These are phyloP conservation scores for Meiosimyza platycephala DNA, from an alignment of 2,888 invertebrate species.

Conservation along the genomic window DNA sequence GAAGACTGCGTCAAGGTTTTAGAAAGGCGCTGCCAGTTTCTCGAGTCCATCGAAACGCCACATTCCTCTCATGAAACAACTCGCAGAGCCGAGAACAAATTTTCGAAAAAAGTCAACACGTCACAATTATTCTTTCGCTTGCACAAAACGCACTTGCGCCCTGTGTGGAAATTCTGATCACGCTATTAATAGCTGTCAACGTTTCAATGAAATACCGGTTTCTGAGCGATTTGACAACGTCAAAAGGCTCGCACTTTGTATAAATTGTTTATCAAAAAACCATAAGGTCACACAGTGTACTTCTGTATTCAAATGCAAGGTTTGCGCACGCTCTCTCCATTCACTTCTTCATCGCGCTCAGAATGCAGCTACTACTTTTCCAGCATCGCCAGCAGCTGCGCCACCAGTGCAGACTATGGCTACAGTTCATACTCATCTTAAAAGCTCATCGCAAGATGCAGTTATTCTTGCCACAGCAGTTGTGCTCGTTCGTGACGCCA, in stretches of 20 bases:
- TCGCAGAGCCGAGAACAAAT: constrained; percentile 11
- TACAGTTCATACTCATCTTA: neutral
- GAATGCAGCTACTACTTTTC: neutral
- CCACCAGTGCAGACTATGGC: too few species aligned
- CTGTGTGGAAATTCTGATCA: constrained; percentile 26
- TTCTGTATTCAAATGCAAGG: constrained; percentile 19
- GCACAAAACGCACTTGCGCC: constrained; percentile 10
- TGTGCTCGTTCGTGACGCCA: constrained; percentile 34
- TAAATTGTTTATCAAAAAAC: constrained; percentile 23
- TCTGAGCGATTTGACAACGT: constrained; percentile 18
- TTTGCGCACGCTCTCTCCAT: neutral
- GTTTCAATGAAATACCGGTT: constrained; percentile 4
- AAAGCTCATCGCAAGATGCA: constrained; percentile 4
- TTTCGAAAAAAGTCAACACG: constrained; percentile 10
- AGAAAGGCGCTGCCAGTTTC: constrained; percentile 37
- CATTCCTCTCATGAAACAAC: neutral
- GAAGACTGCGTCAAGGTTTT: constrained; percentile 28
- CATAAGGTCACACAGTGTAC: constrained; percentile 22
- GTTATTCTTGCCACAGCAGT: constrained; percentile 9
- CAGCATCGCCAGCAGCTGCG: constrained; percentile 3
- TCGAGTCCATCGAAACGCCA: constrained; percentile 26
- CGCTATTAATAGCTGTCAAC: constrained; percentile 13
- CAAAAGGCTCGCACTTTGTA: constrained; percentile 23
- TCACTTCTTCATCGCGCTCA: neutral
- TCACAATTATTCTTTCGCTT: constrained; percentile 21